These are phyloP conservation scores for Sinosuthora webbiana DNA, from an alignment of 2,113 vertebrate genomes.

Conservation along the genomic window DNA sequence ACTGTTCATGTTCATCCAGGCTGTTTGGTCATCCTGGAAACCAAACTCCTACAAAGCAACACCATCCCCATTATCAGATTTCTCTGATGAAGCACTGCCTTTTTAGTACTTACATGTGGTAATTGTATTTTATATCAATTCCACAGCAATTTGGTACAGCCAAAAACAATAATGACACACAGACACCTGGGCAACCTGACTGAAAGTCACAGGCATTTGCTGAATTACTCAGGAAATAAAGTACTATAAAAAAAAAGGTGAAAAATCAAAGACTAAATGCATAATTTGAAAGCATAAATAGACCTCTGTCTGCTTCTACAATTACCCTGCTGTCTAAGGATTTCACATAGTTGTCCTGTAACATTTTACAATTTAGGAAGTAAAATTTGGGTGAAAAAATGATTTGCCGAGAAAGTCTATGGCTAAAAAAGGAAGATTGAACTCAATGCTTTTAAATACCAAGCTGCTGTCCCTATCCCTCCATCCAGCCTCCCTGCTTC, in stretches of 20 bases:
- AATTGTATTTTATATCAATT: background rate
- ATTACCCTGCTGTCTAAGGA: background rate
- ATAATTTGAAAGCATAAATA: background rate
- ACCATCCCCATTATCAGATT: rapidly evolving
- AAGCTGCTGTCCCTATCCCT: background rate
- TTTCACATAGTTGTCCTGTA: background rate
- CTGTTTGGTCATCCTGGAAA: background rate
- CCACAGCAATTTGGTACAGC: background rate
- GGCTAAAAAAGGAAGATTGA: background rate
- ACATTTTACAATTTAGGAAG: background rate
- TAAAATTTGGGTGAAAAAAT: background rate
- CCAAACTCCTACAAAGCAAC: background rate
- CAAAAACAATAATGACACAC: rapidly evolving
- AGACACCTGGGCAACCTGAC: background rate
- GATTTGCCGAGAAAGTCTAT: background rate
- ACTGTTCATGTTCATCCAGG: background rate
- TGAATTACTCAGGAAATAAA: background rate
- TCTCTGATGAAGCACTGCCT: background rate
- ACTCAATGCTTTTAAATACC: background rate
- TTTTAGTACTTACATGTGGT: background rate
- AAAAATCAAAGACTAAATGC: background rate
- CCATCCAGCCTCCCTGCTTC: background rate
- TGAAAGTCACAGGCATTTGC: background rate
- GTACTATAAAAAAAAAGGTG: background rate
- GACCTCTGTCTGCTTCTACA: background rate